Percentiles rank a stretch among this genome's conserved stretches.
phyloP scores from a whole-genome alignment of 2,797 vertebrate species.

The Glyptemys insculpta region DNA sequence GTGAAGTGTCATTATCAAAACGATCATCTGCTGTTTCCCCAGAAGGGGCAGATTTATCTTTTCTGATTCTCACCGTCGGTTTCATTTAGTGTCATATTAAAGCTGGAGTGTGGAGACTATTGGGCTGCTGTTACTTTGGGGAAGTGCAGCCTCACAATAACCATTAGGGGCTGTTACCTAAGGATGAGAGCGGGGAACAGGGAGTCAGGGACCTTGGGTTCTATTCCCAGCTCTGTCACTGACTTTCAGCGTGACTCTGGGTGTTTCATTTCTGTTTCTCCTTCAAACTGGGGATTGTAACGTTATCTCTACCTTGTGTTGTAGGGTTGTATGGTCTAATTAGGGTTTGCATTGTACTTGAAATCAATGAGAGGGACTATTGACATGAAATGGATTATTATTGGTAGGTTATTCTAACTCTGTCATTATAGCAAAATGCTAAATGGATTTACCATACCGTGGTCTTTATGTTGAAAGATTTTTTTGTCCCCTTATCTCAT shows the following conservation, averaged over 20 bases:
- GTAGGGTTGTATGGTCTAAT: no score
- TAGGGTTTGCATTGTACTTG: neutral
- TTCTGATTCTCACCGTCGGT: neutral
- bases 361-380: neutral
- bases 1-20: neutral
- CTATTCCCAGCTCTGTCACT: neutral
- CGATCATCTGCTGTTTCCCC: neutral
- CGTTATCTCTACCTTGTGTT: neutral
- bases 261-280: neutral
- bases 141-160: neutral
- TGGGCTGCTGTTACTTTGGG: neutral
- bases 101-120: neutral
- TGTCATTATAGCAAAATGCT: neutral
- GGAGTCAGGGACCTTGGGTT: neutral
- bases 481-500: fast-evolving
- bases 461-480: fast-evolving
- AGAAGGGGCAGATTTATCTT: neutral
- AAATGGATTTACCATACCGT: neutral
- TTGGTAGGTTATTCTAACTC: neutral
- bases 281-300: neutral
- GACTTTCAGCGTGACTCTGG: neutral
- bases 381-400: fast-evolving
- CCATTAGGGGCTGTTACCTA: neutral
- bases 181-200: neutral
- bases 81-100: neutral